These are phyloP conservation scores for Limenitis camilla DNA, from an alignment of 2,888 invertebrate genomes.

Conservation along the genomic window DNA sequence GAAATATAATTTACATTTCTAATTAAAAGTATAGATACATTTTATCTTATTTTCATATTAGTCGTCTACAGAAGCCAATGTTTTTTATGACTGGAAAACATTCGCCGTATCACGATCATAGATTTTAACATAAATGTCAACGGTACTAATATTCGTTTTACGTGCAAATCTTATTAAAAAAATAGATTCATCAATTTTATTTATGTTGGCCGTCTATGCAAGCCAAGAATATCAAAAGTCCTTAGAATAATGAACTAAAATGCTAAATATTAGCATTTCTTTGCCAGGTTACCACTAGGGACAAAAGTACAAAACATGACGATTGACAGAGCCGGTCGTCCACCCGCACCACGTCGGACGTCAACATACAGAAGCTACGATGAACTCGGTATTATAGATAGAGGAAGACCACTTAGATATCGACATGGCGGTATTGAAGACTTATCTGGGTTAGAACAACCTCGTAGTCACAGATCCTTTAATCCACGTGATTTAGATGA, in stretches of 20 bases:
- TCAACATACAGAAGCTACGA: constrained; percentile 70
- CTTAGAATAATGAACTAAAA: constrained; percentile 16
- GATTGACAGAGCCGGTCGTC: constrained; percentile 60
- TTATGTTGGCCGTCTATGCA: constrained; percentile 16
- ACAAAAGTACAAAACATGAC: constrained; percentile 54
- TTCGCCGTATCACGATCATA: no score
- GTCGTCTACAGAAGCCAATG: no score
- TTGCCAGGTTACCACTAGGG: constrained; percentile 51
- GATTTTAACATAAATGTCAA: no score
- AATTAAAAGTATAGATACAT: no score
- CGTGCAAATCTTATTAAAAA: not conserved
- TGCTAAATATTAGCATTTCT: constrained; percentile 44
- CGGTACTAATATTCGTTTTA: constrained; percentile 4
- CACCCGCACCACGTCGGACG: constrained; percentile 59
- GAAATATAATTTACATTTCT: no score
- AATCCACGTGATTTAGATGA: constrained; percentile 55
- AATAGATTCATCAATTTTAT: no score
- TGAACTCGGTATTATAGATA: constrained; percentile 58
- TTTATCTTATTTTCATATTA: no score
- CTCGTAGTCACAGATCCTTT: constrained; percentile 33
- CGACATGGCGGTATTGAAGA: constrained; percentile 64
- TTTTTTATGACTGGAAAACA: no score
- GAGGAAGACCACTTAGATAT: constrained; percentile 52
- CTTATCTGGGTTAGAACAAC: constrained; percentile 51
- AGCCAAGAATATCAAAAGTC: constrained; percentile 26